These are phyloP conservation scores for Hydractinia symbiolongicarpus DNA, from an alignment of 30 jellyfish, hydroid and myxozoan genomes.

Conservation along the genomic window DNA sequence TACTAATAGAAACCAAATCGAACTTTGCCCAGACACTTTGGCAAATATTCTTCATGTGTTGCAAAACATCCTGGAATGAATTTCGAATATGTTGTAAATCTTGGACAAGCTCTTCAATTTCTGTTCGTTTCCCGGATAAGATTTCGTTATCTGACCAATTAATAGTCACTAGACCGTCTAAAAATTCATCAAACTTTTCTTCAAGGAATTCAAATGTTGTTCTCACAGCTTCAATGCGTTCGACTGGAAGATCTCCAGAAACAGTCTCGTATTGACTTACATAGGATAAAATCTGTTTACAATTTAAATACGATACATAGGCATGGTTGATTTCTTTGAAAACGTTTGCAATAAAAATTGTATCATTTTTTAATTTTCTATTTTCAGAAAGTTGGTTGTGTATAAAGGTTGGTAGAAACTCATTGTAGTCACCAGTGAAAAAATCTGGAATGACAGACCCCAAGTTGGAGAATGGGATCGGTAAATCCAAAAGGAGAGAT, in stretches of 20 bases:
- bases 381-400: neutral
- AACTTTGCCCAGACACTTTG: constrained; percentile 80
- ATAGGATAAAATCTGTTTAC: constrained; percentile 49
- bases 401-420: neutral
- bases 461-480: constrained; percentile 90
- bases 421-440: constrained; percentile 29
- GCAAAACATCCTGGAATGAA: constrained; percentile 21
- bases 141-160: neutral
- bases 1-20: constrained; percentile 34
- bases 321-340: constrained; percentile 25
- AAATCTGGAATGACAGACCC: constrained; percentile 66
- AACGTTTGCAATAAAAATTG: neutral
- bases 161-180: neutral
- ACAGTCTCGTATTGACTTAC: constrained; percentile 45
- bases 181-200: constrained; percentile 22
- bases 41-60: constrained; percentile 19
- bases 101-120: constrained; percentile 9
- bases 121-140: neutral
- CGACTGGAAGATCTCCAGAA: constrained; percentile 62
- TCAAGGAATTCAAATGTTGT: constrained; percentile 24
- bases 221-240: constrained; percentile 19
- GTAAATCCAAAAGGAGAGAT: constrained; percentile 59
- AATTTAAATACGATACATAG: constrained; percentile 38
- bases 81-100: constrained; percentile 15
- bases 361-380: neutral